Evolutionary conservation across 2,888 invertebrate species (phyloP).

Genomic region (Galeruca laticollis): DNA sequence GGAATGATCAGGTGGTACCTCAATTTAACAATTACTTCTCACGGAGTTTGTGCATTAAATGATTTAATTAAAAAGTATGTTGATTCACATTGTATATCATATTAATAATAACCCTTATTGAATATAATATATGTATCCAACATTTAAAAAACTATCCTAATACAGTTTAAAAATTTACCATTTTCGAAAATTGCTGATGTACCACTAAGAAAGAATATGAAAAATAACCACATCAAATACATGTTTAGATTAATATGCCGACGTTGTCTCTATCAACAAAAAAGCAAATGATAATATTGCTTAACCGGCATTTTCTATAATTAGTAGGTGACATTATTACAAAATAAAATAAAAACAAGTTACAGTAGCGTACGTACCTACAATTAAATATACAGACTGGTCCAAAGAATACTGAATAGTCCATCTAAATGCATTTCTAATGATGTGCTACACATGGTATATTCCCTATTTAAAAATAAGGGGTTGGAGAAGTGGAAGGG

Average conservation of each 20-base stretch:
- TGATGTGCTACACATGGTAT: too few relatives aligned
- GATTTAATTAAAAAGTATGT: too few relatives aligned
- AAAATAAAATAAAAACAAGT: neutral
- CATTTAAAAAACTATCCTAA: neutral
- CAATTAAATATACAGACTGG: neutral
- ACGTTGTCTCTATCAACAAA: neutral
- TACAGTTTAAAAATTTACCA: constrained; percentile 2
- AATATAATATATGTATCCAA: too few relatives aligned
- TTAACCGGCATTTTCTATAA: neutral
- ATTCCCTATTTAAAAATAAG: too few relatives aligned
- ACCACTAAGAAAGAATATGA: neutral
- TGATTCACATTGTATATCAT: too few relatives aligned
- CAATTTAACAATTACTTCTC: too few relatives aligned
- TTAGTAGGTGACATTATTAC: neutral
- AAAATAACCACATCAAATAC: neutral
- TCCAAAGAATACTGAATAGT: too few relatives aligned
- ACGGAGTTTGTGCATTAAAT: too few relatives aligned
- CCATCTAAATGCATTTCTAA: too few relatives aligned
- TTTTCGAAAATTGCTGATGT: constrained; percentile 7
- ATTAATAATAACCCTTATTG: too few relatives aligned
- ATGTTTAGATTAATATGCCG: neutral
- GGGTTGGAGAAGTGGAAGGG: too few relatives aligned
- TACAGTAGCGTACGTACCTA: neutral
- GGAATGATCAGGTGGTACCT: too few relatives aligned
- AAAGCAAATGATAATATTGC: neutral